Conservation (phyloP, 1,140 invertebrate species). For the Zaprionus nigranus region DNA sequence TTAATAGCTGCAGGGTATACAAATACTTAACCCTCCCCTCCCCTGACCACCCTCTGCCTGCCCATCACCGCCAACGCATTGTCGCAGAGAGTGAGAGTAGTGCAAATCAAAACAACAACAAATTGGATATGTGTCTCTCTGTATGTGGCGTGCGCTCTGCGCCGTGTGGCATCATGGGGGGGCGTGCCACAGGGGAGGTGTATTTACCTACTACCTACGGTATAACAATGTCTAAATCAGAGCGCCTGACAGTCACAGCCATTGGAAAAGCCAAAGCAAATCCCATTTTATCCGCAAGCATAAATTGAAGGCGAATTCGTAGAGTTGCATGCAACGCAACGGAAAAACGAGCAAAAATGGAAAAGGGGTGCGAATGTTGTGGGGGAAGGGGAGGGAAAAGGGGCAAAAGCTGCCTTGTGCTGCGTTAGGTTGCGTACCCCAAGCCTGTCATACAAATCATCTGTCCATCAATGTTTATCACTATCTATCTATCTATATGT, state of each 20-base stretch:
- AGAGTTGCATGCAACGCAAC: slow-evolving; percentile 69
- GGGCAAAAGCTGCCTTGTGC: not conserved
- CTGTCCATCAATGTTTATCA: slow-evolving; percentile 40
- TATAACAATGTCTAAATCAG: slow-evolving; percentile 73
- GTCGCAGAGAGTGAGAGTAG: slow-evolving; percentile 34
- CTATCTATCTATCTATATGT: slow-evolving; percentile 30
- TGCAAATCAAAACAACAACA: slow-evolving; percentile 80
- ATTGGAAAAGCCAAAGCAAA: slow-evolving; percentile 63
- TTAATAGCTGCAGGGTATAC: slow-evolving; percentile 26
- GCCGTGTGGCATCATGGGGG: slow-evolving; percentile 39
- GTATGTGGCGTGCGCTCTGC: slow-evolving; percentile 28
- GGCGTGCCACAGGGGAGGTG: not conserved
- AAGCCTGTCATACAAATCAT: slow-evolving; percentile 77
- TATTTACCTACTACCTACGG: slow-evolving; percentile 3
- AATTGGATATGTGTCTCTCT: slow-evolving; percentile 65
- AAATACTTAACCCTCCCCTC: slow-evolving; percentile 16
- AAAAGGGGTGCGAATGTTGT: not conserved
- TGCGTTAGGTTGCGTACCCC: not conserved
- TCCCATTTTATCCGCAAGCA: slow-evolving; percentile 83
- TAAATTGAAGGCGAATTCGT: slow-evolving; percentile 78
- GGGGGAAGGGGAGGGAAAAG: not conserved
- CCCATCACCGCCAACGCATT: not conserved
- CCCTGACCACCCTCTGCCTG: not conserved
- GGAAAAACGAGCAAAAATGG: slow-evolving; percentile 10
- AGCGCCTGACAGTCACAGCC: slow-evolving; percentile 45